Evolutionary conservation across 2,888 invertebrate species (phyloP), one percentile per base, ranked within the genome.

Genomic region (Cactoblastis cactorum): DNA sequence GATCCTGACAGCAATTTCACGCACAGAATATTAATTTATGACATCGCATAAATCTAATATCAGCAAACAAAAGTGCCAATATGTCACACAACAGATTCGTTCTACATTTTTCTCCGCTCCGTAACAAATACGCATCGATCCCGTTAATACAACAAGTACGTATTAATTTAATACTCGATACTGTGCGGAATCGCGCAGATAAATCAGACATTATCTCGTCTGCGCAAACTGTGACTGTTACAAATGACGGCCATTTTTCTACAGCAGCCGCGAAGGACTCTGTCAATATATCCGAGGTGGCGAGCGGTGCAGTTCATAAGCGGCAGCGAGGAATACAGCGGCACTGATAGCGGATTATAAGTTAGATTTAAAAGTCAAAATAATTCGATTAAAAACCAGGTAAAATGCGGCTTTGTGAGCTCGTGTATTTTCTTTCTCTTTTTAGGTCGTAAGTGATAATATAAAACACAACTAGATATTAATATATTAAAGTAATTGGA

Each of bases 161-260:
- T 41, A 41, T 49, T 49, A 49, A 49, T 49, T 49, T 41, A 49
- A 49, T 41, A 49, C 74, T 71, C 78, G 76, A 77, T 76, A 75
- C 75, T 28, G 43, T 43, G 66, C 71, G 75, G 83, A 83, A 85
- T 85, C 84, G 80, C 65, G 61, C 67, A 69, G 71, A 88, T 88
- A 87, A 85, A 86, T 88, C 88, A 87, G 69, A 80, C 76, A 86
- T 88, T 88, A 88, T 88, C 87, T 87, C 80, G 81, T 75, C 83
- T 81, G 80, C 75, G 83, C 83, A 83, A 80, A 83, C 80, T 75
- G 80, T 76, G 87, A 87, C 87, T 75, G 69, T 82, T 80, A 89
- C 88, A 88, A 89, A 89, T 89, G 85, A 83, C 80, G 74, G 78
- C 78, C 78, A 88, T 89, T 88, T 87, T 83, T 89, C 88, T 78